A percentile compares a stretch with the other conserved stretches of the same genome.
Evolutionary conservation across 2,888 invertebrate genomes (phyloP).

Genomic region (Zaprionus obscuricornis): DNA sequence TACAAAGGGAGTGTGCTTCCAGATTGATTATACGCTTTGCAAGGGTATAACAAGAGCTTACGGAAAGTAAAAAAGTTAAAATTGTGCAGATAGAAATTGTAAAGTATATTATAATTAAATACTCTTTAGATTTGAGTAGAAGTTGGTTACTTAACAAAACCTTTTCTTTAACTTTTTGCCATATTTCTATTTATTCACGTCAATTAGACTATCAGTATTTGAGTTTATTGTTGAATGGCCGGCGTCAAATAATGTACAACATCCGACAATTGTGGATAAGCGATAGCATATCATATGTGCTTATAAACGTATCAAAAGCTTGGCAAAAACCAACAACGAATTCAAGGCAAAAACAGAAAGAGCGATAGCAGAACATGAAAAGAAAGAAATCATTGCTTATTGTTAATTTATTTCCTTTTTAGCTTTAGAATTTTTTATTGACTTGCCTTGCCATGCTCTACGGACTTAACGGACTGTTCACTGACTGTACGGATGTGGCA

Average conservation of each 20-base stretch:
- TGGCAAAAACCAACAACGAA: no score
- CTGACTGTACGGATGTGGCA: slow-evolving; percentile 63
- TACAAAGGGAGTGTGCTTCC: no score
- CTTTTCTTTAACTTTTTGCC: not conserved
- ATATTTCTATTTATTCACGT: not conserved
- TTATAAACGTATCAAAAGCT: slow-evolving; percentile 47
- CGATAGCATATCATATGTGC: slow-evolving; percentile 42
- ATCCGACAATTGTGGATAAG: slow-evolving; percentile 45
- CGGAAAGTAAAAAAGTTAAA: no score
- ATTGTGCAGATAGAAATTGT: no score
- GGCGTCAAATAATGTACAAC: slow-evolving; percentile 52
- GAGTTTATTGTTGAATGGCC: slow-evolving; percentile 26
- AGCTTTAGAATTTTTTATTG: slow-evolving; percentile 68
- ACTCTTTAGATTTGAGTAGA: not conserved
- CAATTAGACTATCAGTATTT: not conserved
- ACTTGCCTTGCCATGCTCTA: slow-evolving; percentile 35
- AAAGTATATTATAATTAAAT: no score
- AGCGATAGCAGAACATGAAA: slow-evolving; percentile 7
- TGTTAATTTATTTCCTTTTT: slow-evolving; percentile 76
- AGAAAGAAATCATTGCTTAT: slow-evolving; percentile 67
- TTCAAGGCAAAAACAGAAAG: slow-evolving; percentile 3
- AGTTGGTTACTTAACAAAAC: not conserved
- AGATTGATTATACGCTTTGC: no score
- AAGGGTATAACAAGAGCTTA: no score
- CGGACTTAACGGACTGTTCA: slow-evolving; percentile 34